A percentile compares a stretch with the other conserved stretches of the same genome.
These are phyloP conservation scores for Platalea minor DNA, from an alignment of 2,797 vertebrate species.

Conservation along the genomic window DNA sequence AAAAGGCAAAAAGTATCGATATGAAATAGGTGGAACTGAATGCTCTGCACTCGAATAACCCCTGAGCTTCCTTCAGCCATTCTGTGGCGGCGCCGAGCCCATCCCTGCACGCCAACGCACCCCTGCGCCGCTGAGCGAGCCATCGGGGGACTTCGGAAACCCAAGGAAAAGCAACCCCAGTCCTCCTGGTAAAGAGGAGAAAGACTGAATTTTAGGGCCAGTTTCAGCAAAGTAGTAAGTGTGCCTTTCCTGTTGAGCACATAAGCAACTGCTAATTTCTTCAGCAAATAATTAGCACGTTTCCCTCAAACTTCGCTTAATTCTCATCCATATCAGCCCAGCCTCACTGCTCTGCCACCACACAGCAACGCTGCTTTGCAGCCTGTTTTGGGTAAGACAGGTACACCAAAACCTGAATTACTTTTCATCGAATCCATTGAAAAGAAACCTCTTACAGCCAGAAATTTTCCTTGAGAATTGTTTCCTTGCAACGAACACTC, in stretches of 20 bases:
- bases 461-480: neutral
- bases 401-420: neutral
- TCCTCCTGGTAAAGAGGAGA: neutral
- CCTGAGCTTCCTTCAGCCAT: neutral
- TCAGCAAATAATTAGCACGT: neutral
- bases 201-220: neutral
- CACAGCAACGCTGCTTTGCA: neutral
- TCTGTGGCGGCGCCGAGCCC: accelerated
- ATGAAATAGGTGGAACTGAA: neutral
- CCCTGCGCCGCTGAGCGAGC: accelerated
- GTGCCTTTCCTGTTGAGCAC: neutral
- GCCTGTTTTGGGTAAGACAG: neutral
- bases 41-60: accelerated
- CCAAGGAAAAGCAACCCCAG: neutral
- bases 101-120: neutral
- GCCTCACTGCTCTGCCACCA: neutral
- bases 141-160: accelerated
- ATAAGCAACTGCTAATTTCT: neutral
- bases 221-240: neutral
- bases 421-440: neutral
- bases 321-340: neutral
- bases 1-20: slow-evolving; percentile 32
- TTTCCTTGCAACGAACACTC: neutral
- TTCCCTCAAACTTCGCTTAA: neutral
- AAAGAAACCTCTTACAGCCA: neutral